These are phyloP conservation scores for Pavo muticus DNA, from an alignment of 2,113 vertebrate genomes.

Conservation along the genomic window DNA sequence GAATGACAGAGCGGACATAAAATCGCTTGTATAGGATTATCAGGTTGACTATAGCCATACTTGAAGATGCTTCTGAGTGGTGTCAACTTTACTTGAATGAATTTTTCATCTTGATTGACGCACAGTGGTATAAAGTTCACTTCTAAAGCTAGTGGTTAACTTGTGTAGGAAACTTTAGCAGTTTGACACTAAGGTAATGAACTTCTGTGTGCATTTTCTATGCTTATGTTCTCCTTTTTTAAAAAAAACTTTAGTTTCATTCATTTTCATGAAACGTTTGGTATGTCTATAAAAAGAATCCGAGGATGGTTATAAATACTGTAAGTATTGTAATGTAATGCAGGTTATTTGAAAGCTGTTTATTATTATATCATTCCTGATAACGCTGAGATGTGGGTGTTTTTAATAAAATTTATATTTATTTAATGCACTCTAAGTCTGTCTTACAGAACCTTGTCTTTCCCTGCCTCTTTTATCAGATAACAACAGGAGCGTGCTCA, in stretches of 20 bases:
- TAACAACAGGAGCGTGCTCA: neutral
- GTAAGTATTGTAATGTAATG: constrained; percentile 99
- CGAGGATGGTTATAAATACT: constrained; percentile 94
- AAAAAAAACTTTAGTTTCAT: constrained; percentile 77
- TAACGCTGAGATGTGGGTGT: constrained; percentile 98
- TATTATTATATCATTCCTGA: constrained; percentile 99
- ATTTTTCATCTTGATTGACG: constrained; percentile 88
- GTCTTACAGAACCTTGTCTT: constrained; percentile 57
- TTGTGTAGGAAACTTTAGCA: constrained; percentile 85
- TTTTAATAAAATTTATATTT: constrained; percentile 99
- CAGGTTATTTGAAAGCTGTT: constrained; percentile 99
- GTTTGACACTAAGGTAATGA: constrained; percentile 95
- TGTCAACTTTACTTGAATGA: constrained; percentile 99
- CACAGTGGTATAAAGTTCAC: constrained; percentile 85
- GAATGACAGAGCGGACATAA: constrained; percentile 76
- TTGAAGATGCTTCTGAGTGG: constrained; percentile 93
- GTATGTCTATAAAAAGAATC: constrained; percentile 88
- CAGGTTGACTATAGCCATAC: constrained; percentile 96
- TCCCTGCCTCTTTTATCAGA: neutral
- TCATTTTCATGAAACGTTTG: constrained; percentile 87
- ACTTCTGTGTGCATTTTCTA: constrained; percentile 85
- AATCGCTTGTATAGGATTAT: constrained; percentile 83
- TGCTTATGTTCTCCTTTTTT: constrained; percentile 80
- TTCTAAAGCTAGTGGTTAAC: constrained; percentile 89
- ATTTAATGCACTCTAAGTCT: constrained; percentile 91